A percentile compares a stretch with the other conserved stretches of the same genome.
Conservation (phyloP, 2,888 invertebrate species). For the Hymenopus coronatus region DNA sequence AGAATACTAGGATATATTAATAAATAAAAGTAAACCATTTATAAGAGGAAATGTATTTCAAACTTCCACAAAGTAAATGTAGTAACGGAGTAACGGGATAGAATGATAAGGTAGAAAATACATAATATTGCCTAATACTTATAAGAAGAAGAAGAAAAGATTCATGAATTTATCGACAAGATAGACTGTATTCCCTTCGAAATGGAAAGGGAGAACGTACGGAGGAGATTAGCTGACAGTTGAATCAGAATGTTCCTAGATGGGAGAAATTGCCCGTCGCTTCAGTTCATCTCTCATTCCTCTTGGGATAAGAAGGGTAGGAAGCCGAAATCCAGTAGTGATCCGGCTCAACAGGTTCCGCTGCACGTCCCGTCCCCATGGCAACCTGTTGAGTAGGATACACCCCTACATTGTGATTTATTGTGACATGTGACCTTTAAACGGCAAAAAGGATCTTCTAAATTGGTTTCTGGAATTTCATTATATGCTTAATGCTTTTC, state of each 20-base stretch:
- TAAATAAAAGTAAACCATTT: no score
- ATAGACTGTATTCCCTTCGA: no score
- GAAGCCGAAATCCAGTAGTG: not conserved
- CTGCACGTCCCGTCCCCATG: conserved; percentile 5
- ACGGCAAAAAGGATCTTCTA: not conserved
- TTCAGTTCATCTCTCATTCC: not conserved
- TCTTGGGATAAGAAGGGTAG: not conserved
- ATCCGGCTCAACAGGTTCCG: conserved; percentile 7
- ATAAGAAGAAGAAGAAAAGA: no score
- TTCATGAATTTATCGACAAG: no score
- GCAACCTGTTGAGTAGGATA: conserved; percentile 7
- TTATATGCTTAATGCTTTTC: not conserved
- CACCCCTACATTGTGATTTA: not conserved
- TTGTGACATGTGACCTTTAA: not conserved
- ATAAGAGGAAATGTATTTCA: no score
- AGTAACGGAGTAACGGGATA: no score
- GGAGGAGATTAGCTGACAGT: not conserved
- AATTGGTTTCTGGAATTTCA: not conserved
- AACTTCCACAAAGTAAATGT: no score
- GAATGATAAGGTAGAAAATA: no score
- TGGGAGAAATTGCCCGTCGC: not conserved
- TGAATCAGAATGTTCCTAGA: not conserved
- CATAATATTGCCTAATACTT: no score
- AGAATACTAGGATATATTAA: no score
- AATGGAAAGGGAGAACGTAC: no score